Conservation (phyloP, 2,797 vertebrate species). For the Rhabdomys pumilio region DNA sequence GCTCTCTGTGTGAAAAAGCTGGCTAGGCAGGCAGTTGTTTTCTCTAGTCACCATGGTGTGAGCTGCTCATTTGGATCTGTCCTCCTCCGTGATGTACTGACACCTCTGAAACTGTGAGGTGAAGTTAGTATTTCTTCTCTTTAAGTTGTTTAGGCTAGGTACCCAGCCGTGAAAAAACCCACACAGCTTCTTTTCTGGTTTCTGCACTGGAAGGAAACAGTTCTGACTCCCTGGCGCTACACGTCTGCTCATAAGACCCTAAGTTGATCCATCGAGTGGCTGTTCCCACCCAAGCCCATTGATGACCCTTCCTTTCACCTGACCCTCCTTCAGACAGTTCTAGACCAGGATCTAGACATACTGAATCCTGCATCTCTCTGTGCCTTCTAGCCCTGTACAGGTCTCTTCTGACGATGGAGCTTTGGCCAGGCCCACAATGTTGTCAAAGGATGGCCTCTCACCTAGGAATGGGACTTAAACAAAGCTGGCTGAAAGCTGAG, state of each 20-base stretch:
- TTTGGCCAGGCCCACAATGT: background rate
- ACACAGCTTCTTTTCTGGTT: background rate
- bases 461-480: background rate
- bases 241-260: background rate
- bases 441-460: background rate
- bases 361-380: background rate
- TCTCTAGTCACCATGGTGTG: background rate
- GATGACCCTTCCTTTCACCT: rapidly evolving
- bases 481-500: background rate
- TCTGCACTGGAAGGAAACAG: background rate
- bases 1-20: background rate
- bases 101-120: background rate
- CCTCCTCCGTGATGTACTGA: background rate
- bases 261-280: background rate
- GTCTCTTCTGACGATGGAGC: background rate
- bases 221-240: background rate
- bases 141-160: background rate
- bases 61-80: background rate
- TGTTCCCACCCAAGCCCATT: background rate
- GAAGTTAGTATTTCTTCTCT: background rate
- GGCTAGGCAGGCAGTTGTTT: background rate
- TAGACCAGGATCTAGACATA: background rate
- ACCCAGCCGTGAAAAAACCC: background rate
- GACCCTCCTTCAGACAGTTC: background rate
- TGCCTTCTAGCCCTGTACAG: background rate